Conservation (phyloP, 2,113 vertebrate species). For the Myotis davidii region DNA sequence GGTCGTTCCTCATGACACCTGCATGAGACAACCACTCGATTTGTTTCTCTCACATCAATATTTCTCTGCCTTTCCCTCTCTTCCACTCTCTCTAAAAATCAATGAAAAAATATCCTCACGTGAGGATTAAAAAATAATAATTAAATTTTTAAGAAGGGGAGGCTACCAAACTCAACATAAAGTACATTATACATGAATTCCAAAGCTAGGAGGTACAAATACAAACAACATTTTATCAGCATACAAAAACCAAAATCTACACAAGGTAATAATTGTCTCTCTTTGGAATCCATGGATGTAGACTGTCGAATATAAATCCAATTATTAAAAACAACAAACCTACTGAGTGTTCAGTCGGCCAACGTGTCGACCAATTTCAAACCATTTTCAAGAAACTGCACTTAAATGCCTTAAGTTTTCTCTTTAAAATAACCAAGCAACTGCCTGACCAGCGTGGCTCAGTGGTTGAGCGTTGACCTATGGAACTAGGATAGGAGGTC, state of each 20-base stretch:
- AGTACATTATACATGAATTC: neutral
- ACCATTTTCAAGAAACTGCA: constrained; percentile 7
- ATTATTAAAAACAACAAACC: neutral
- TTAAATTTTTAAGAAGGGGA: neutral
- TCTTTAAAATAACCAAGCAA: constrained; percentile 28
- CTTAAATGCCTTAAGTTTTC: neutral
- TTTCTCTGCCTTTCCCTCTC: too few relatives aligned
- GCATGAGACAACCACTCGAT: too few relatives aligned
- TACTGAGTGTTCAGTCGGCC: neutral
- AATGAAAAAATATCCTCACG: too few relatives aligned
- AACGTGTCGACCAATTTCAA: constrained; percentile 1
- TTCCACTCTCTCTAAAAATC: too few relatives aligned
- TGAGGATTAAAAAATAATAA: too few relatives aligned
- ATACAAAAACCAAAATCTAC: neutral
- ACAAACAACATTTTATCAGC: neutral
- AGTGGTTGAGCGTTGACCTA: too few relatives aligned
- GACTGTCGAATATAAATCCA: neutral
- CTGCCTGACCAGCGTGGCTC: neutral
- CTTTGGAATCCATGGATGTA: constrained; percentile 10
- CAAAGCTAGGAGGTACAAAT: neutral
- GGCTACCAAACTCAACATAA: constrained; percentile 12
- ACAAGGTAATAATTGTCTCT: neutral
- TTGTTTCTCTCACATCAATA: too few relatives aligned
- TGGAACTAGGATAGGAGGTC: too few relatives aligned
- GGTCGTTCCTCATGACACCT: too few relatives aligned